These are phyloP conservation scores for Tragelaphus strepsiceros DNA, from an alignment of 2,113 vertebrate species.

Conservation along the genomic window DNA sequence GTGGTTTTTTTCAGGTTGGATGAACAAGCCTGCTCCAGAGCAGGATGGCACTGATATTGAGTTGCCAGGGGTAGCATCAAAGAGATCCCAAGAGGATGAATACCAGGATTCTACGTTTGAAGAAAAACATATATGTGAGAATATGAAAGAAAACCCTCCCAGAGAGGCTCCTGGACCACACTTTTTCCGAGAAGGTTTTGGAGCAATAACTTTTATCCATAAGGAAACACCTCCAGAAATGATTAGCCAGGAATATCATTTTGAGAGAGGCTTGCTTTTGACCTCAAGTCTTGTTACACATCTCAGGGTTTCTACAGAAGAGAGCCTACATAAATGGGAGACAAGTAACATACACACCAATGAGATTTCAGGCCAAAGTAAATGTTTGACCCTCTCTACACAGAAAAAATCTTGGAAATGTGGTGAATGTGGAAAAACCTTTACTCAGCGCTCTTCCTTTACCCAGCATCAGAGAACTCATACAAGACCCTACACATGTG, in stretches of 20 bases:
- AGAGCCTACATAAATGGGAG: conserved; percentile 48
- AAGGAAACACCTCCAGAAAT: not conserved
- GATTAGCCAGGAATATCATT: conserved; percentile 37
- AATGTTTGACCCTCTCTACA: not conserved
- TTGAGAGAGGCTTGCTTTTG: conserved; percentile 61
- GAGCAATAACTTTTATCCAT: conserved; percentile 15
- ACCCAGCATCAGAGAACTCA: conserved; percentile 65
- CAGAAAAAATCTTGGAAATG: conserved; percentile 43
- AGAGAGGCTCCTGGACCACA: not conserved
- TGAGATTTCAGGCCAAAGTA: conserved; percentile 17
- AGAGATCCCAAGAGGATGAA: not conserved
- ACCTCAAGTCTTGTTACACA: conserved; percentile 61
- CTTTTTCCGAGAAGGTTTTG: conserved; percentile 19
- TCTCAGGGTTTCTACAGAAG: conserved; percentile 56
- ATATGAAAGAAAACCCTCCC: not conserved
- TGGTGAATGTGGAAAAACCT: conserved; percentile 50
- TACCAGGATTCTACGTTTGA: not conserved
- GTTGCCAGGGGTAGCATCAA: not conserved
- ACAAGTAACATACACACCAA: not conserved
- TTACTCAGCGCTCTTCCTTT: conserved; percentile 55
- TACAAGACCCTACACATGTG: conserved; percentile 40
- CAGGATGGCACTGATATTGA: not conserved
- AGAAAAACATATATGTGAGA: not conserved
- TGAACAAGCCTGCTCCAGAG: not conserved
- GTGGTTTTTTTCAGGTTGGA: conserved; percentile 51